Conservation (phyloP, 2,113 vertebrate species). For the Egretta garzetta region DNA sequence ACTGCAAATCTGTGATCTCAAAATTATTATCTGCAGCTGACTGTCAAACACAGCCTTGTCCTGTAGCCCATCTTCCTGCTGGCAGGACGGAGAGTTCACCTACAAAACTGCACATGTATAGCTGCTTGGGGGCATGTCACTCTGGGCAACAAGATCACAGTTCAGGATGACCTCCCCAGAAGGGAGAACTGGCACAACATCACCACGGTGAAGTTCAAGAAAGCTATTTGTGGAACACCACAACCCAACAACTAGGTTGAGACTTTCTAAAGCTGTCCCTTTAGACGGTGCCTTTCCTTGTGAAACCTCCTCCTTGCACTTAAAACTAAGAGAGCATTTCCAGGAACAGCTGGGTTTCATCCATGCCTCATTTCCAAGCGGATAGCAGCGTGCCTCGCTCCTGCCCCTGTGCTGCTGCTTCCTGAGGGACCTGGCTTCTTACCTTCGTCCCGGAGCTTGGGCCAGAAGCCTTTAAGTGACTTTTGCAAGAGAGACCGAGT, state of each 20-base stretch:
- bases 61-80: neutral
- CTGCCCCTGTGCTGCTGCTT: neutral
- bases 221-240: neutral
- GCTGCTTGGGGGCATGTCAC: neutral
- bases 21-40: neutral
- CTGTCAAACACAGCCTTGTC: neutral
- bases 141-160: neutral
- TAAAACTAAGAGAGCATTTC: neutral
- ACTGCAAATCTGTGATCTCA: neutral
- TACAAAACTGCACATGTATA: neutral
- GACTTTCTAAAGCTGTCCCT: neutral
- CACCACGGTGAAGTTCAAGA: neutral
- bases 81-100: neutral
- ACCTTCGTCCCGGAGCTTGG: neutral
- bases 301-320: neutral
- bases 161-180: neutral
- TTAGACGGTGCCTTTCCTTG: neutral
- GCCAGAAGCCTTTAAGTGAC: neutral
- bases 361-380: neutral
- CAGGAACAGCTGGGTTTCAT: neutral
- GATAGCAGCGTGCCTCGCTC: fast-evolving
- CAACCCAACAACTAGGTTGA: neutral
- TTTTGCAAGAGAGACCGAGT: fast-evolving
- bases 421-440: neutral
- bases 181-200: neutral